These are phyloP conservation scores for Dasysyrphus albostriatus DNA, from an alignment of 2,888 invertebrate genomes.

Conservation along the genomic window DNA sequence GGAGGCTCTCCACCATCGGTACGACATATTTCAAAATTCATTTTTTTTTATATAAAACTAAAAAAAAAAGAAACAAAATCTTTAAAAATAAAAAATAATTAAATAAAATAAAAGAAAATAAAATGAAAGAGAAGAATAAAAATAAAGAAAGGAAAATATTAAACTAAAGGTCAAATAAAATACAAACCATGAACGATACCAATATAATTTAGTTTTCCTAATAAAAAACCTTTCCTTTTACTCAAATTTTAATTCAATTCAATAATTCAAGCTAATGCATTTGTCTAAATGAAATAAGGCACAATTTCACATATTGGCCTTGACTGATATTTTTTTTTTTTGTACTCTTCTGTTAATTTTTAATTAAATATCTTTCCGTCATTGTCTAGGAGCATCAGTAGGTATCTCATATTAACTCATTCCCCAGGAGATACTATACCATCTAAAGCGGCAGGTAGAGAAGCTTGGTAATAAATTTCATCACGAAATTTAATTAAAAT, in stretches of 20 bases:
- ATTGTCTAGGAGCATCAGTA: constrained; percentile 50
- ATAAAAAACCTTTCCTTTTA: neutral
- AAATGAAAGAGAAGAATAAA: too few relatives aligned
- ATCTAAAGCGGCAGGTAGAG: constrained; percentile 64
- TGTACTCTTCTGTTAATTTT: constrained; percentile 52
- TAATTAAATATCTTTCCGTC: constrained; percentile 71
- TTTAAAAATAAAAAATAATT: too few relatives aligned
- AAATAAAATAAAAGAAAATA: too few relatives aligned
- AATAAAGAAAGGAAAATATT: too few relatives aligned
- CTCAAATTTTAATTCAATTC: constrained; percentile 34
- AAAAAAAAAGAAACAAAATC: too few relatives aligned
- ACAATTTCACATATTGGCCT: constrained; percentile 51
- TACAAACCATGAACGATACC: too few relatives aligned
- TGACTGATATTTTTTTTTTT: constrained; percentile 42
- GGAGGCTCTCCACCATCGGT: too few relatives aligned
- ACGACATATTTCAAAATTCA: too few relatives aligned
- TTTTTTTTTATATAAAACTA: too few relatives aligned
- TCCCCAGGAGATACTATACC: constrained; percentile 56
- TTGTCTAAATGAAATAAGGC: constrained; percentile 23
- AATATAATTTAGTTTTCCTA: neutral
- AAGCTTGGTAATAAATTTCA: constrained; percentile 72
- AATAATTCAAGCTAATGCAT: constrained; percentile 41
- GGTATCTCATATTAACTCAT: constrained; percentile 69
- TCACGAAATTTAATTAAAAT: constrained; percentile 75
- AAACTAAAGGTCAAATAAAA: too few relatives aligned